phyloP scores from a whole-genome alignment of 2,797 vertebrate genomes.

The Microctenopoma steveboyesi region DNA sequence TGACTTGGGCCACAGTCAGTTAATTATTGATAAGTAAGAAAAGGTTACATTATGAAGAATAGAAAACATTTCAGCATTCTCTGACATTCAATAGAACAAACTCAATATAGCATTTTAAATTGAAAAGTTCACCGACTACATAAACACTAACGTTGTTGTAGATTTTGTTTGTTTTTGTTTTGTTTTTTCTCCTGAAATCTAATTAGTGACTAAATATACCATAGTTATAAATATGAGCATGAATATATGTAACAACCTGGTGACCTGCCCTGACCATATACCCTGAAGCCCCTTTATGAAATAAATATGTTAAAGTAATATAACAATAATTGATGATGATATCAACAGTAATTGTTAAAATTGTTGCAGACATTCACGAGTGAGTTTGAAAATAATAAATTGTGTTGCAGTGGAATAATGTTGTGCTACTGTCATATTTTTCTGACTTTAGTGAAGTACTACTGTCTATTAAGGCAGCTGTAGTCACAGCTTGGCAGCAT shows the following conservation, averaged over 20 bases:
- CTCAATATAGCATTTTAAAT: not conserved
- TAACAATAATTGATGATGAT: not conserved
- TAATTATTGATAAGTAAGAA: no score
- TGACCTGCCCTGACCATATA: no score
- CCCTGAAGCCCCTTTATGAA: no score
- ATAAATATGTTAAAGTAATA: not conserved
- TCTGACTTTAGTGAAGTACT: conserved; percentile 16
- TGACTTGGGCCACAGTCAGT: no score
- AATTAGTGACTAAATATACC: no score
- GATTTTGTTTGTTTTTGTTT: not conserved
- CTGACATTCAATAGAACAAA: not conserved
- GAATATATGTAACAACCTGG: no score
- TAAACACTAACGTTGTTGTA: not conserved
- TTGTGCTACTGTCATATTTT: not conserved
- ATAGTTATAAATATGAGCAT: no score
- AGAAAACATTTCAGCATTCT: no score
- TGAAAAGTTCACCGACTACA: not conserved
- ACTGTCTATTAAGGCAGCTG: conserved; percentile 42
- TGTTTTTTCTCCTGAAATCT: no score
- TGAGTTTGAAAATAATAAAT: not conserved
- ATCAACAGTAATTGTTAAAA: not conserved
- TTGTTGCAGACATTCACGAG: not conserved
- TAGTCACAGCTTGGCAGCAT: conserved; percentile 34
- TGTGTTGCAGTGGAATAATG: not conserved
- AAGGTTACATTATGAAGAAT: no score